These are phyloP conservation scores for Aptenodytes patagonicus DNA, from an alignment of 2,113 vertebrate species.

Conservation along the genomic window DNA sequence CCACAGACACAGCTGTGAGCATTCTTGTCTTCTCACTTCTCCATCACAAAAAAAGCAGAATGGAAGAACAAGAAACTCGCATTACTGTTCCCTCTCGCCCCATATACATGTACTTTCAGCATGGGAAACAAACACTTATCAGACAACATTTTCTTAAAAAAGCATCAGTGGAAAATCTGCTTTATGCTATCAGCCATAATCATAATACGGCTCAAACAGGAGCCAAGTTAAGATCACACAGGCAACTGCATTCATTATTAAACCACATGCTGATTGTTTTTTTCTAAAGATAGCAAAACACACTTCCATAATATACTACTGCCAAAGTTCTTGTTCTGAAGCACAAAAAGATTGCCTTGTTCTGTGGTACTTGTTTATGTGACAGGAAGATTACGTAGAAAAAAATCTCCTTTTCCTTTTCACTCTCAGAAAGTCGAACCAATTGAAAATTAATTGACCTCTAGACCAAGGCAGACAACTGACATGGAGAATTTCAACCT, in stretches of 20 bases:
- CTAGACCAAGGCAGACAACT: not conserved
- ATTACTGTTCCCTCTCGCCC: not conserved
- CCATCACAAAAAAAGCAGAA: not conserved
- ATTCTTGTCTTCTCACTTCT: not conserved
- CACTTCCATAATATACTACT: not conserved
- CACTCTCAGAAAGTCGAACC: not conserved
- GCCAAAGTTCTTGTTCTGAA: not conserved
- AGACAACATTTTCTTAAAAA: not conserved
- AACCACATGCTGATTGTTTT: slow-evolving; percentile 17
- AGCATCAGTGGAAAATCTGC: slow-evolving; percentile 15
- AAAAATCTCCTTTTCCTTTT: not conserved
- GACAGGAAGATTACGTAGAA: not conserved
- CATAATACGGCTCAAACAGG: not conserved
- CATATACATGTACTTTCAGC: not conserved
- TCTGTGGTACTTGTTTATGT: not conserved
- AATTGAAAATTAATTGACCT: not conserved
- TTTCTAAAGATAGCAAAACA: slow-evolving; percentile 26
- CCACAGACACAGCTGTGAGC: not conserved
- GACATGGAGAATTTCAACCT: not conserved
- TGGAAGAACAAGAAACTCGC: not conserved
- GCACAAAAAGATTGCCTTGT: not conserved
- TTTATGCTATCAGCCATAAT: not conserved
- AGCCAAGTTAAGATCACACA: slow-evolving; percentile 20
- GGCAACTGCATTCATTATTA: slow-evolving; percentile 39
- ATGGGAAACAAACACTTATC: slow-evolving; percentile 13